These are phyloP conservation scores for Nephrotoma guestfalica DNA, from an alignment of 2,888 invertebrate genomes.

Conservation along the genomic window DNA sequence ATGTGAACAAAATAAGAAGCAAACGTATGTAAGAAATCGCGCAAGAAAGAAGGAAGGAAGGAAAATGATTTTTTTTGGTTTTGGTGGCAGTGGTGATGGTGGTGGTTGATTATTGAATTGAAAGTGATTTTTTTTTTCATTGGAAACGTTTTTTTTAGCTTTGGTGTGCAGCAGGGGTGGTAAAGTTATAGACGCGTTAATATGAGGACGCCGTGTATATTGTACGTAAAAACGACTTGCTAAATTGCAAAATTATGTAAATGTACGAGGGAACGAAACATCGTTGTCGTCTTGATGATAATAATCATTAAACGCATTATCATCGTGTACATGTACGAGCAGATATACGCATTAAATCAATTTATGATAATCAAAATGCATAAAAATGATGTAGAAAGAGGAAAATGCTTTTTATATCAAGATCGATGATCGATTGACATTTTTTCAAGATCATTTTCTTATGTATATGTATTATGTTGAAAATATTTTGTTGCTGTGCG, in stretches of 20 bases:
- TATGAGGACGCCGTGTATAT: not conserved
- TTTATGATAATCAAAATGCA: not conserved
- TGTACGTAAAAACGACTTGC: not conserved
- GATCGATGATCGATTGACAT: constrained; percentile 4
- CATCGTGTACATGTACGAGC: not conserved
- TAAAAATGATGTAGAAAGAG: not conserved
- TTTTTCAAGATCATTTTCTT: constrained; percentile 4
- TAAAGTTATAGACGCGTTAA: not conserved
- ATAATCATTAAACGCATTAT: not conserved
- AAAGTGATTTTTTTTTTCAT: not conserved
- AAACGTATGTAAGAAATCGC: not conserved
- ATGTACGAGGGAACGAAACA: not conserved
- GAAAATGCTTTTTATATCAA: not conserved
- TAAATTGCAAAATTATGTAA: not conserved
- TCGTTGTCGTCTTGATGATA: not conserved
- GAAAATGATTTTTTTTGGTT: not conserved
- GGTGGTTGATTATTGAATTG: not conserved
- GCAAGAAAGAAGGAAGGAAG: not conserved
- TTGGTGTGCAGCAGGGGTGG: not conserved
- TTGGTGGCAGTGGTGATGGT: not conserved
- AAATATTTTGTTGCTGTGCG: not conserved
- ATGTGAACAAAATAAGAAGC: not conserved
- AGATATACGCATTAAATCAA: not conserved
- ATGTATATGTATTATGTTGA: not conserved
- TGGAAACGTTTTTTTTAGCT: not conserved